Percentiles rank a stretch among this genome's conserved stretches.
Evolutionary conservation across 2,888 invertebrate genomes (phyloP).

Genomic region (Lithophane socia): DNA sequence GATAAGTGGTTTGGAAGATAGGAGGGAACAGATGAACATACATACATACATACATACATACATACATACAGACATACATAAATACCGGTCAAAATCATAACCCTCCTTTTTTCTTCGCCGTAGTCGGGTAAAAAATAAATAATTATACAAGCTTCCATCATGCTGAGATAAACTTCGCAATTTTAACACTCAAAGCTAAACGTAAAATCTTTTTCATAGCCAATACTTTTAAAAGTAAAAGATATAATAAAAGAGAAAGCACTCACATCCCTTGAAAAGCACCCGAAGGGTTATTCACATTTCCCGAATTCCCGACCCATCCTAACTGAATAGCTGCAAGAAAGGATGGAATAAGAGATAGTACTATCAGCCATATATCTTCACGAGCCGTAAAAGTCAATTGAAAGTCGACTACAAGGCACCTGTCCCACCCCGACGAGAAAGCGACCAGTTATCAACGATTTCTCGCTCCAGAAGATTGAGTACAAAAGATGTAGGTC

Average conservation of each 20-base stretch:
- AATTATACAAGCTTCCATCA: not conserved
- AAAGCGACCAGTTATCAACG: not conserved
- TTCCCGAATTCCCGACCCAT: constrained; percentile 26
- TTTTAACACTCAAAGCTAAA: constrained; percentile 9
- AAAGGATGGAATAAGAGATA: constrained; percentile 30
- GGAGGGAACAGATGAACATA: too few species aligned
- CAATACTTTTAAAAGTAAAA: constrained; percentile 42
- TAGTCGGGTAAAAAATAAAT: too few species aligned
- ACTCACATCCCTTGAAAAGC: constrained; percentile 23
- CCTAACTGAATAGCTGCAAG: constrained; percentile 33
- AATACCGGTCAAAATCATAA: too few species aligned
- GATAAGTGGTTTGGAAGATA: too few species aligned
- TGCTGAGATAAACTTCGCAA: not conserved
- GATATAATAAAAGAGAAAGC: constrained; percentile 25
- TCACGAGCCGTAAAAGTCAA: constrained; percentile 59
- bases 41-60: too few species aligned
- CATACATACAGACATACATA: too few species aligned
- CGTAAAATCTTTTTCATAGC: constrained; percentile 7
- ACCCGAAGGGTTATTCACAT: constrained; percentile 35
- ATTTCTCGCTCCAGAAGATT: not conserved
- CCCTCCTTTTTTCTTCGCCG: too few species aligned
- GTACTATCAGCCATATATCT: constrained; percentile 51
- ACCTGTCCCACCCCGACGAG: not conserved
- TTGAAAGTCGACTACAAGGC: constrained; percentile 53
- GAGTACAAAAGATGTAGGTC: too few species aligned